These are phyloP conservation scores for Pangasius mekongensis DNA, from an alignment of 2,797 vertebrate species.

Conservation along the genomic window DNA sequence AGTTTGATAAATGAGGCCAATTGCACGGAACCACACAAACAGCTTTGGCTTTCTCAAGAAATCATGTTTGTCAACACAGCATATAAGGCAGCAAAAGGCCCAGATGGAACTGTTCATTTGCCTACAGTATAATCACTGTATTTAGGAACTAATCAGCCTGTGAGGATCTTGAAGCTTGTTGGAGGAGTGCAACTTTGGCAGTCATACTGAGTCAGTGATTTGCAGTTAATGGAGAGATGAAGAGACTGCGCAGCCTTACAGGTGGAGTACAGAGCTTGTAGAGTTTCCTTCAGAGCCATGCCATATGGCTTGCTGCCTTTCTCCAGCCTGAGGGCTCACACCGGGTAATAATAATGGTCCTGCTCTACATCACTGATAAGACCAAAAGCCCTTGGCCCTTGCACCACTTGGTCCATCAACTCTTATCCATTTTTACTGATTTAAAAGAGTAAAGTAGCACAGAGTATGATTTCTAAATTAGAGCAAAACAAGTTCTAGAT, in stretches of 20 bases:
- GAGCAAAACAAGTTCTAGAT: neutral
- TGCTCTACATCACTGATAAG: neutral
- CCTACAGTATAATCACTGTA: slow-evolving; percentile 14
- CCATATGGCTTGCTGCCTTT: slow-evolving; percentile 6
- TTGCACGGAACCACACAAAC: neutral
- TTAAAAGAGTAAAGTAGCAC: neutral
- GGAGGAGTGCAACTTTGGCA: slow-evolving; percentile 13
- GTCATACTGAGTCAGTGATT: neutral
- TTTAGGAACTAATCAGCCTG: slow-evolving; percentile 24
- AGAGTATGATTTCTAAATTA: neutral
- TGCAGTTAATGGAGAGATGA: neutral
- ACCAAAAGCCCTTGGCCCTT: neutral
- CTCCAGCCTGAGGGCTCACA: neutral
- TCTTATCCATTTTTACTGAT: neutral
- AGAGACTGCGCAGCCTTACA: slow-evolving; percentile 7
- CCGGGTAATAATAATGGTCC: neutral
- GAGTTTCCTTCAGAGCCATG: neutral
- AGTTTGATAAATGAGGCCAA: neutral
- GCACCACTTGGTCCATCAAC: neutral
- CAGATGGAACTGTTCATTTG: slow-evolving; percentile 32
- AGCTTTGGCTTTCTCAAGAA: neutral
- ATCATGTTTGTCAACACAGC: slow-evolving; percentile 2
- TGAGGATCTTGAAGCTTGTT: slow-evolving; percentile 6
- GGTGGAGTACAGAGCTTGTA: slow-evolving; percentile 5
- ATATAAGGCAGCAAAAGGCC: neutral